Evolutionary conservation across 2,113 vertebrate genomes (phyloP).

Genomic region (Burhinus oedicnemus): DNA sequence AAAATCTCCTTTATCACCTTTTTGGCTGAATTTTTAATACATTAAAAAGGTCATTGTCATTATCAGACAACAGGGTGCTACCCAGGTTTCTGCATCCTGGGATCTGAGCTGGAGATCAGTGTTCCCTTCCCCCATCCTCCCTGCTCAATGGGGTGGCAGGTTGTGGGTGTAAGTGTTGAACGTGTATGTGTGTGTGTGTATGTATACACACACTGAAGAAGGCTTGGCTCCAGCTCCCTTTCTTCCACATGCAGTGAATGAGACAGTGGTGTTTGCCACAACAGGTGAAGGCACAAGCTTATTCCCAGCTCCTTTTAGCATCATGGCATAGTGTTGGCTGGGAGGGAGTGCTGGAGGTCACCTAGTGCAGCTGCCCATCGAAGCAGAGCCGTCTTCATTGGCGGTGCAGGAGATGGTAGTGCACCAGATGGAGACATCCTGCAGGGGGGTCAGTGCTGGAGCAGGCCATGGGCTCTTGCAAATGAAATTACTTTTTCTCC

Average conservation of each 20-base stretch:
- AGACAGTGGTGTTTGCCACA: neutral
- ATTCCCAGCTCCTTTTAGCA: neutral
- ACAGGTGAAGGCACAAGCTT: neutral
- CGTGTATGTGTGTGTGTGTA: accelerated
- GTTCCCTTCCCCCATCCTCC: neutral
- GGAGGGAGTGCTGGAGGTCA: neutral
- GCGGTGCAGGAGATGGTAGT: neutral
- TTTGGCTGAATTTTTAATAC: neutral
- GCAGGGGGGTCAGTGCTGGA: neutral
- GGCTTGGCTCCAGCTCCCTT: neutral
- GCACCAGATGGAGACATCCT: neutral
- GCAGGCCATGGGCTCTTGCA: neutral
- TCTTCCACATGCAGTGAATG: neutral
- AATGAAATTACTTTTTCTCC: neutral
- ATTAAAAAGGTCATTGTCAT: neutral
- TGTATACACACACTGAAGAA: neutral
- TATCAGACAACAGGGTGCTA: neutral
- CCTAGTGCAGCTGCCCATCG: neutral
- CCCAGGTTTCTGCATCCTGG: neutral
- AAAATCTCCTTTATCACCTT: neutral
- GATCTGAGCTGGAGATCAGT: neutral
- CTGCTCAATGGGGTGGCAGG: neutral
- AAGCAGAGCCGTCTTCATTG: neutral
- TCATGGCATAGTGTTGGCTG: neutral
- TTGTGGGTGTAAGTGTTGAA: neutral